Evolutionary conservation across 2,797 vertebrate species (phyloP).

Genomic region (Threskiornis aethiopicus): DNA sequence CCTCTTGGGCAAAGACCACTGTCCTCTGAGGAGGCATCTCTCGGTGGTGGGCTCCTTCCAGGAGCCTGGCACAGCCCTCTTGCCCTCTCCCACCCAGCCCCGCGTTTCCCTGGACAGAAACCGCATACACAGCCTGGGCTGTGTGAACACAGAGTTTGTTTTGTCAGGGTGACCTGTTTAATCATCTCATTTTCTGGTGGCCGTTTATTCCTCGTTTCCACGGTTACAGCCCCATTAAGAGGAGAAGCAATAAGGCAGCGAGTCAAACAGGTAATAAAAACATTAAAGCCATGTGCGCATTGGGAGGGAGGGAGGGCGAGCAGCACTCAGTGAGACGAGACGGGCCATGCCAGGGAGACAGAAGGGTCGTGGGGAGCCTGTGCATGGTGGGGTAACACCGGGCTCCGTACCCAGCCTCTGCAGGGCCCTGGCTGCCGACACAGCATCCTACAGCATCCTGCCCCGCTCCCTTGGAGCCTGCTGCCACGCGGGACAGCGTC

Average conservation of each 20-base stretch:
- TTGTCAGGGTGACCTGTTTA: constrained; percentile 99
- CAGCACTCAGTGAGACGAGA: constrained; percentile 85
- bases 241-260: constrained; percentile 99
- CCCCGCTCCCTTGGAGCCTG: accelerated
- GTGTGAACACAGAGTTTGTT: constrained; percentile 93
- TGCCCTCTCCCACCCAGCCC: background rate
- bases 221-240: constrained; percentile 99
- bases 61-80: background rate
- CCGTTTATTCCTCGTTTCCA: constrained; percentile 99
- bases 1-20: background rate
- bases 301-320: constrained; percentile 82
- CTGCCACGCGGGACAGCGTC: background rate
- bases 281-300: constrained; percentile 97
- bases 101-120: constrained; percentile 68
- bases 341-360: constrained; percentile 79
- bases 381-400: background rate
- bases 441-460: background rate
- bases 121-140: constrained; percentile 84
- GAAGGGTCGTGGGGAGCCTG: constrained; percentile 51
- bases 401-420: background rate
- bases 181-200: constrained; percentile 99
- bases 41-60: background rate
- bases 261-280: constrained; percentile 99
- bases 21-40: background rate
- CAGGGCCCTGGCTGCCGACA: background rate